Evolutionary conservation across 2,888 invertebrate species (phyloP).

Genomic region (Drosophila birchii): DNA sequence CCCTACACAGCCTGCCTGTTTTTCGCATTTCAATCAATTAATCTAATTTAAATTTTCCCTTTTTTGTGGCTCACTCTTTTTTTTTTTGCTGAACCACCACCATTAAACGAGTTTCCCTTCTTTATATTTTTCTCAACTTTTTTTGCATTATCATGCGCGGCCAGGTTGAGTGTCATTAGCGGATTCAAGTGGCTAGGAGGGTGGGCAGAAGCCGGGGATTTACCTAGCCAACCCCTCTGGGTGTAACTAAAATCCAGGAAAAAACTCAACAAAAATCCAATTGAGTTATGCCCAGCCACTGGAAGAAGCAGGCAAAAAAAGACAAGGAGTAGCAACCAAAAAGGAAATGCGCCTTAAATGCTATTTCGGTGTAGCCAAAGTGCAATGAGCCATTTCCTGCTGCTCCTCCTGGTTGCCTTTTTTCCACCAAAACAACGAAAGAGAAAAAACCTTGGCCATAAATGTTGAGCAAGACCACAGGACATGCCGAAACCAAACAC

Average conservation of each 20-base stretch:
- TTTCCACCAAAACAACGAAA: background rate
- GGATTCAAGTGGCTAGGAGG: conserved; percentile 40
- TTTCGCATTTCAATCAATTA: conserved; percentile 82
- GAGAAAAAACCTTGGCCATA: conserved; percentile 55
- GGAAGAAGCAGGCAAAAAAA: conserved; percentile 44
- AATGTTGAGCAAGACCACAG: conserved; percentile 78
- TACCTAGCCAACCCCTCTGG: conserved; percentile 38
- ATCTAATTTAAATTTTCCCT: conserved; percentile 82
- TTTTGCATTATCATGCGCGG: conserved; percentile 64
- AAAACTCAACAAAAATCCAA: conserved; percentile 65
- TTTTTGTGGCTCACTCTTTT: conserved; percentile 60
- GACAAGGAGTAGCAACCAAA: conserved; percentile 11
- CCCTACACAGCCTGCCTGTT: conserved; percentile 46
- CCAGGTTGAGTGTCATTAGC: conserved; percentile 70
- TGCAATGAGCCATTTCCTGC: conserved; percentile 79
- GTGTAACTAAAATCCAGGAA: conserved; percentile 12
- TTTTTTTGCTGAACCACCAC: conserved; percentile 60
- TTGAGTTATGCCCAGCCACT: conserved; percentile 59
- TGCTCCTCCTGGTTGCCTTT: conserved; percentile 12
- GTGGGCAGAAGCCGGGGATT: conserved; percentile 56
- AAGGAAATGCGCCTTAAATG: conserved; percentile 80
- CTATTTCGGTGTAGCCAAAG: conserved; percentile 78
- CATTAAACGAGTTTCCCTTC: conserved; percentile 70
- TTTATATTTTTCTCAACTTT: conserved; percentile 10
- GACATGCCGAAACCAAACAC: conserved; percentile 56